Evolutionary conservation across 1,140 invertebrate species (phyloP).

Genomic region (Caenorhabditis remanei): DNA sequence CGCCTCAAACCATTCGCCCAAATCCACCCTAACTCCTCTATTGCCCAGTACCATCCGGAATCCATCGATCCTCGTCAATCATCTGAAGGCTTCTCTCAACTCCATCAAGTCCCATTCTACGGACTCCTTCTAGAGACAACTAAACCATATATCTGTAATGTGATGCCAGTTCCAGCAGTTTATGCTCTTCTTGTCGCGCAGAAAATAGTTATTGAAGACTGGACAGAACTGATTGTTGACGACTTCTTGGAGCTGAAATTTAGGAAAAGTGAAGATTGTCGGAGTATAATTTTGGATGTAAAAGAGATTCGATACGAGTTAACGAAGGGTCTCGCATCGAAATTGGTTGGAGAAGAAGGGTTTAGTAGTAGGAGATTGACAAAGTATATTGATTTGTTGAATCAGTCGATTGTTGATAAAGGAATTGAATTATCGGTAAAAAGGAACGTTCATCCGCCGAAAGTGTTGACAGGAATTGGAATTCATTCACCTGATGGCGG

Average conservation of each 20-base stretch:
- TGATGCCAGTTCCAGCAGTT: constrained; percentile 59
- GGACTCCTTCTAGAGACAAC: constrained; percentile 61
- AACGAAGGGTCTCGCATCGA: constrained; percentile 40
- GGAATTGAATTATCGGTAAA: constrained; percentile 47
- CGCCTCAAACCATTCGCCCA: constrained; percentile 60
- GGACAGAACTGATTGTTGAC: constrained; percentile 50
- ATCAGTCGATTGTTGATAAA: constrained; percentile 12
- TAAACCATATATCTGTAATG: constrained; percentile 61
- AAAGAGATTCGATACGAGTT: constrained; percentile 57
- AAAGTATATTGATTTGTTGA: constrained; percentile 1
- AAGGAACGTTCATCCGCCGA: constrained; percentile 58
- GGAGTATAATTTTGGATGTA: constrained; percentile 7
- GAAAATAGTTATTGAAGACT: constrained; percentile 61
- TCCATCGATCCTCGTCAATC: constrained; percentile 16
- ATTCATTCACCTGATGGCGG: constrained; percentile 59
- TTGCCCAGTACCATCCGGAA: constrained; percentile 64
- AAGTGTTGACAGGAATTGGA: constrained; percentile 33
- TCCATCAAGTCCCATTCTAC: constrained; percentile 58
- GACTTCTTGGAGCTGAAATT: constrained; percentile 61
- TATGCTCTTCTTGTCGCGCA: constrained; percentile 51
- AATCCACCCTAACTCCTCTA: constrained; percentile 63
- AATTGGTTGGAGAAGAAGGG: constrained; percentile 37
- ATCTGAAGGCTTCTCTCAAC: background rate
- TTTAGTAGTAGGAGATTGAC: constrained; percentile 16
- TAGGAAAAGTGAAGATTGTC: background rate